Evolutionary conservation across 1,140 invertebrate genomes (phyloP).

Genomic region (Leptonema lineaticorne): DNA sequence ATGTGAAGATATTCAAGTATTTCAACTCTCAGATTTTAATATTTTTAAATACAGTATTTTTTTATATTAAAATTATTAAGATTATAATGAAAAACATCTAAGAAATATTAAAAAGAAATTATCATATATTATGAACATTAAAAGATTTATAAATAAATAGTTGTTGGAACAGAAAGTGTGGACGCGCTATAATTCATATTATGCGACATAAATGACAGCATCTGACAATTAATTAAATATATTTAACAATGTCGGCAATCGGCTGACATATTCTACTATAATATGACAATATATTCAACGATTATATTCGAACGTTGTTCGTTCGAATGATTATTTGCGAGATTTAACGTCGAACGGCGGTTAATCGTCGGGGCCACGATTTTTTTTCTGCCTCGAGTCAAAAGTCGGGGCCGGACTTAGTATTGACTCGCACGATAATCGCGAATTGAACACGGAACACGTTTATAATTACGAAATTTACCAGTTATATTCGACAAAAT

Average conservation of each 20-base stretch:
- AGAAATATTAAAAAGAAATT: too few species aligned
- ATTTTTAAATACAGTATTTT: too few species aligned
- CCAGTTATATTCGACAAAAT: too few species aligned
- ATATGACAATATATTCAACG: constrained; percentile 17
- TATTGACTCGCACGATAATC: too few species aligned
- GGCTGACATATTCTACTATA: not conserved
- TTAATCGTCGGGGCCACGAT: constrained; percentile 21
- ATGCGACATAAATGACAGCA: not conserved
- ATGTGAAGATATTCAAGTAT: too few species aligned
- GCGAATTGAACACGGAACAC: too few species aligned
- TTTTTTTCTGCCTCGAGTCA: not conserved
- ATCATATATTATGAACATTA: too few species aligned
- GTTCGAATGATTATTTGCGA: constrained; percentile 23
- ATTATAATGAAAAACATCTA: too few species aligned
- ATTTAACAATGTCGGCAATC: constrained; percentile 1
- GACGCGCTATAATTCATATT: not conserved
- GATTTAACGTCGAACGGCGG: not conserved
- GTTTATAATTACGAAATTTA: too few species aligned
- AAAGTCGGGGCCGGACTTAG: too few species aligned
- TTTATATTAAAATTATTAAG: too few species aligned
- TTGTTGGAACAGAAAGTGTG: not conserved
- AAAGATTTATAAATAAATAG: not conserved
- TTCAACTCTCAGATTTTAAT: too few species aligned
- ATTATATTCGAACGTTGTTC: constrained; percentile 18
- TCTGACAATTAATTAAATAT: constrained; percentile 11